Base-by-base conservation (phyloP, 2,113 vertebrate genomes). In the Scytalopus superciliaris region DNA sequence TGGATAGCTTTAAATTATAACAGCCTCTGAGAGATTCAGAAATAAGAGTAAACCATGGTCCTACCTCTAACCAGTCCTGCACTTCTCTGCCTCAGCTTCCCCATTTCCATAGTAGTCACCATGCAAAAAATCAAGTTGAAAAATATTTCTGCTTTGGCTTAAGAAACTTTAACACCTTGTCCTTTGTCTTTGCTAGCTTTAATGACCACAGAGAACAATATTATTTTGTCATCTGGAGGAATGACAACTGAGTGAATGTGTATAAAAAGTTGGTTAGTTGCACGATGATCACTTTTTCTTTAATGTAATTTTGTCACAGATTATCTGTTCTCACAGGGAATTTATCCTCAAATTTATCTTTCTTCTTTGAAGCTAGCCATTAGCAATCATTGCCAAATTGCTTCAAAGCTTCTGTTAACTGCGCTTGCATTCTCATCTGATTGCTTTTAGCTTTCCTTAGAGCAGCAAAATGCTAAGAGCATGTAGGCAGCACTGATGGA, bases 241-340 rank as follows among this genome's bases (percentile, higher is more conserved):
- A 40, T 5, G 9, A 27, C 19, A 73, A 69, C 23, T 1, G 1
- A 72, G 6, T 8, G 24, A 70, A 82, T 1, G 3, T 1, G 0
- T 40, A 3, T 73, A 64, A 49, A 18, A 25, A 18, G 4, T 12
- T 30, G 40, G 9, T 74, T 63, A 25, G 30, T 39, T 47, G 33
- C 42, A 57, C 0, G 0, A 45, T 47, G 10, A 66, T 85, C 40
- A 76, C n/a, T 59, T 79, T 77, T 66, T 76, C 23, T 3, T 53
- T 35, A 35, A 45, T 45, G 44, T 33, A 89, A 72, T 57, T 66
- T 42, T 89, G 67, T 37, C 75, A 68, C 45, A 79, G 81, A 64
- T 73, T 68, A 60, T 42, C 53, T 73, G 37, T 59, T 72, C 83
- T 84, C 45, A 57, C 2, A n/a, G 44, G 14, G 76, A 89, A 81